Conservation (phyloP, 2,888 invertebrate species). For the Amiota mariae region DNA sequence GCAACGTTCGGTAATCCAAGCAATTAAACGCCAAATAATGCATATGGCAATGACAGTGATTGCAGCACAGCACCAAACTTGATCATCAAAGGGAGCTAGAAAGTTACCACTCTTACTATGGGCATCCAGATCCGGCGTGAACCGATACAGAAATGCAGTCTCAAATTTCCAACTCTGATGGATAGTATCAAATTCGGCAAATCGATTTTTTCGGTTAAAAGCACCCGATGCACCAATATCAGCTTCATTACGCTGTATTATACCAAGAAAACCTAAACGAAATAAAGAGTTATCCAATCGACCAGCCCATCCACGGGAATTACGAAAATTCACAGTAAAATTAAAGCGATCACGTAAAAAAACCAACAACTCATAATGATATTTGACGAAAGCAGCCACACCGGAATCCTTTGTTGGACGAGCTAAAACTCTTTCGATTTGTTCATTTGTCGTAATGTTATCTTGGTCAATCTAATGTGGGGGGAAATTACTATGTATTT, state of each 20-base stretch:
- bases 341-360: conserved; percentile 65
- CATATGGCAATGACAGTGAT: conserved; percentile 52
- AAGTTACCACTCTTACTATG: conserved; percentile 65
- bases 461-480: conserved; percentile 65
- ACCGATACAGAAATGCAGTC: conserved; percentile 68
- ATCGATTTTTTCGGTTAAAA: conserved; percentile 69
- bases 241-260: conserved; percentile 68
- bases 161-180: conserved; percentile 72
- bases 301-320: conserved; percentile 71
- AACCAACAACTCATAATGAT: conserved; percentile 61
- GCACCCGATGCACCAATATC: conserved; percentile 69
- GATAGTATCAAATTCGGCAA: conserved; percentile 69
- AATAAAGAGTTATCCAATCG: conserved; percentile 63
- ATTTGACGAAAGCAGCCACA: conserved; percentile 67
- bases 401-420: conserved; percentile 59
- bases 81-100: conserved; percentile 65
- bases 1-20: conserved; percentile 42
- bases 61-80: conserved; percentile 62
- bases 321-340: conserved; percentile 68
- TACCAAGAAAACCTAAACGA: conserved; percentile 69
- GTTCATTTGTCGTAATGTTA: conserved; percentile 59
- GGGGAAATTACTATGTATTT: no score
- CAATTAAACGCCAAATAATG: conserved; percentile 60
- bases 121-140: conserved; percentile 64
- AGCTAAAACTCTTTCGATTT: conserved; percentile 59